A percentile compares a stretch with the other conserved stretches of the same genome.
Evolutionary conservation across 2,888 invertebrate genomes (phyloP).

Genomic region (Norana najaformis): DNA sequence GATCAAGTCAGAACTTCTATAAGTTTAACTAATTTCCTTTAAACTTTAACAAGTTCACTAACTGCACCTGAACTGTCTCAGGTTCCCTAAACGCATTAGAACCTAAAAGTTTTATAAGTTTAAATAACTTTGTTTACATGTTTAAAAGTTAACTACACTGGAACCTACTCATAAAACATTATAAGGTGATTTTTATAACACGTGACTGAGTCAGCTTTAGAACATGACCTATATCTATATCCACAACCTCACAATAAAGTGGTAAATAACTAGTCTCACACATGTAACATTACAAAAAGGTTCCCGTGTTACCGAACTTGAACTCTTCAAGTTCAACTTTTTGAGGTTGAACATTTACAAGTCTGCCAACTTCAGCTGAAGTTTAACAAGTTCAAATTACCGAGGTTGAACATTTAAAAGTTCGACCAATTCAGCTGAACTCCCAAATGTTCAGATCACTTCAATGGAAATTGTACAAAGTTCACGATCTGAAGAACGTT

Average conservation of each 20-base stretch:
- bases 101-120: not conserved
- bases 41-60: not conserved
- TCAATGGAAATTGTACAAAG: not conserved
- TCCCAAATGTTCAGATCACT: not conserved
- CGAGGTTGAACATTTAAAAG: not conserved
- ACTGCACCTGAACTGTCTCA: not conserved
- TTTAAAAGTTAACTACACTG: not conserved
- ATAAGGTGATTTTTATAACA: not conserved
- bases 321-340: not conserved
- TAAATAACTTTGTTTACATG: not conserved
- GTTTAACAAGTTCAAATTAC: not conserved
- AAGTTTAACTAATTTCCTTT: not conserved
- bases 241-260: not conserved
- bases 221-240: not conserved
- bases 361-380: not conserved
- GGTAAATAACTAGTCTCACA: too few species aligned
- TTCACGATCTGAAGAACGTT: not conserved
- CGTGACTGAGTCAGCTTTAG: not conserved
- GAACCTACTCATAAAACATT: not conserved
- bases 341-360: not conserved
- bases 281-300: not conserved
- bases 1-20: not conserved
- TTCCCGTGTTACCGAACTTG: not conserved
- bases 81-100: not conserved
- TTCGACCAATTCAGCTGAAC: not conserved